Conservation (phyloP, 2,113 vertebrate genomes). For the Ahaetulla prasina region DNA sequence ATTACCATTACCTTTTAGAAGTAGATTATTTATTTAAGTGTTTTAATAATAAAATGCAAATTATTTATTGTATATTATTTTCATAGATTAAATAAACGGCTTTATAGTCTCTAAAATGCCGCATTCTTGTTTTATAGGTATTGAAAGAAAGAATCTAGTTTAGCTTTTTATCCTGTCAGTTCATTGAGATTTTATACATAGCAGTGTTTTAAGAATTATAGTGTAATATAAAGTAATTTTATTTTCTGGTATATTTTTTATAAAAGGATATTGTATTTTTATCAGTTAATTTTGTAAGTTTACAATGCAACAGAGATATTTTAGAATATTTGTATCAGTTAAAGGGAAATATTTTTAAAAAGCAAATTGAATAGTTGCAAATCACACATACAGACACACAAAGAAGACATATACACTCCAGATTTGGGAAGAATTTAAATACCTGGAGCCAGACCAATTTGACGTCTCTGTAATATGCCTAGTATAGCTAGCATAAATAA, state of each 20-base stretch:
- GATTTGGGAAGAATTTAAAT: not conserved
- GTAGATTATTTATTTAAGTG: constrained; percentile 98
- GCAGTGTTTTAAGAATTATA: not conserved
- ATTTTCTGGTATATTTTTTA: not conserved
- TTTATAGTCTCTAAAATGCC: constrained; percentile 66
- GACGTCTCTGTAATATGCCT: not conserved
- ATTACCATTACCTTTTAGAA: constrained; percentile 75
- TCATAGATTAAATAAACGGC: constrained; percentile 91
- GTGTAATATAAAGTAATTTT: not conserved
- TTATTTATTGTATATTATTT: constrained; percentile 99
- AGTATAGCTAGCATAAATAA: no score
- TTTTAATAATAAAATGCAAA: constrained; percentile 93
- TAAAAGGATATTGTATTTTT: not conserved
- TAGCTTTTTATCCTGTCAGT: not conserved
- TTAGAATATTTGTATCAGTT: not conserved
- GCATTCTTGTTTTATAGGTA: not conserved
- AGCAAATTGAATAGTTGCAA: not conserved
- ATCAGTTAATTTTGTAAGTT: not conserved
- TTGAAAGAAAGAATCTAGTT: fast-evolving
- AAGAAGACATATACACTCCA: not conserved
- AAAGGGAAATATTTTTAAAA: not conserved
- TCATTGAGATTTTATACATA: not conserved
- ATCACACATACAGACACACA: not conserved
- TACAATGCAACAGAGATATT: not conserved
- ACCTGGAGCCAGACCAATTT: not conserved